These are phyloP conservation scores for Nephrotoma flavescens DNA, from an alignment of 2,888 invertebrate genomes.

Conservation along the genomic window DNA sequence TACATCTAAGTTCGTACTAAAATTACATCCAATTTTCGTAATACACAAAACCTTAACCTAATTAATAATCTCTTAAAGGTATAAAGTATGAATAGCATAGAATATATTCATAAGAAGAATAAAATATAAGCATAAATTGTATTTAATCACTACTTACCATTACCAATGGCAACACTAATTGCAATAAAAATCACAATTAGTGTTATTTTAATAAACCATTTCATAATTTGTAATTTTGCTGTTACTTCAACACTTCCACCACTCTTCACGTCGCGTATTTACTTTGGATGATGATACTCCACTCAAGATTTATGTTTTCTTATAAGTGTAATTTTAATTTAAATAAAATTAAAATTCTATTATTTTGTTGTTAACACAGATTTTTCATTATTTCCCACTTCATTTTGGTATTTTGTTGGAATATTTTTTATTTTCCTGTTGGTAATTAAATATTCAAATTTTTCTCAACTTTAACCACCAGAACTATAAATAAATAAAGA, in stretches of 20 bases:
- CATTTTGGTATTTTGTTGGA: background rate
- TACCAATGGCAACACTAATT: constrained; percentile 1
- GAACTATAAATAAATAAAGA: background rate
- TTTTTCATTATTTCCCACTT: background rate
- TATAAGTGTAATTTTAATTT: background rate
- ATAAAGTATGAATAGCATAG: background rate
- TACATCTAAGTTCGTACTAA: background rate
- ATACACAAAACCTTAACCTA: background rate
- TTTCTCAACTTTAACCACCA: background rate
- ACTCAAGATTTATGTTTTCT: background rate
- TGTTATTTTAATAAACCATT: background rate
- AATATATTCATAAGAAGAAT: background rate
- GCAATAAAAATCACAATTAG: background rate
- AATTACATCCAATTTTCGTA: background rate
- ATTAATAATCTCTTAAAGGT: background rate
- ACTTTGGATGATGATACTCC: background rate
- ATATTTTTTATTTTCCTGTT: background rate
- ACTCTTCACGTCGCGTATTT: background rate
- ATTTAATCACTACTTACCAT: background rate
- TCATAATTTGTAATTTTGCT: background rate
- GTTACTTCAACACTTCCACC: background rate
- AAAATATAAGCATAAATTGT: background rate
- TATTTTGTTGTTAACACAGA: background rate
- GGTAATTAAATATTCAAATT: background rate
- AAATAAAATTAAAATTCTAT: background rate